A percentile compares a stretch with the other conserved stretches of the same genome.
phyloP scores from a whole-genome alignment of 2,797 vertebrate species.

The Hozukius guyotensis region DNA sequence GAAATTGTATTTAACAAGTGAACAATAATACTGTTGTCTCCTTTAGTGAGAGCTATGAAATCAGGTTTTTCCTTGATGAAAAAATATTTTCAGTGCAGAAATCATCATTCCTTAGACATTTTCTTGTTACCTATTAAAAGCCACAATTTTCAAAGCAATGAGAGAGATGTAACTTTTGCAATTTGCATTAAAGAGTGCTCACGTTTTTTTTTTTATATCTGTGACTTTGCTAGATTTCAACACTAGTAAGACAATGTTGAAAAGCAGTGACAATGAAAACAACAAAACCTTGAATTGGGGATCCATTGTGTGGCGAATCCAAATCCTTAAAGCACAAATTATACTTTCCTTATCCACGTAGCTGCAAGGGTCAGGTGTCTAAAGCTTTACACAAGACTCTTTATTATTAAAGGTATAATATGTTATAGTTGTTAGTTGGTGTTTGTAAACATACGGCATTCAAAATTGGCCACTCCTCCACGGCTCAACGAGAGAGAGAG shows the following conservation, averaged over 20 bases:
- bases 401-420: background rate
- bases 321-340: background rate
- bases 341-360: background rate
- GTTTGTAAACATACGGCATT: no score
- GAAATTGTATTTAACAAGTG: background rate
- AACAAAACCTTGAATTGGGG: background rate
- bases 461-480: no score
- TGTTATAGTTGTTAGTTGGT: no score
- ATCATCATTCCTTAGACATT: background rate
- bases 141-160: background rate
- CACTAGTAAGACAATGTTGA: background rate
- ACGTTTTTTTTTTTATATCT: background rate
- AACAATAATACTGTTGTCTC: slow-evolving; percentile 2
- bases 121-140: background rate
- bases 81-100: background rate
- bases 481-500: no score
- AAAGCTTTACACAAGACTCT: background rate
- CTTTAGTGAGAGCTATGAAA: background rate
- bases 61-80: background rate
- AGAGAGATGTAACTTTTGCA: background rate
- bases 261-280: background rate
- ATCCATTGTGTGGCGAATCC: background rate
- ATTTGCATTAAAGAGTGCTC: background rate
- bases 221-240: background rate
- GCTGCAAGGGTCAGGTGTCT: background rate